Percentiles rank a stretch among this genome's conserved stretches.
Conservation (phyloP, 2,888 invertebrate species). For the Elegia similella region DNA sequence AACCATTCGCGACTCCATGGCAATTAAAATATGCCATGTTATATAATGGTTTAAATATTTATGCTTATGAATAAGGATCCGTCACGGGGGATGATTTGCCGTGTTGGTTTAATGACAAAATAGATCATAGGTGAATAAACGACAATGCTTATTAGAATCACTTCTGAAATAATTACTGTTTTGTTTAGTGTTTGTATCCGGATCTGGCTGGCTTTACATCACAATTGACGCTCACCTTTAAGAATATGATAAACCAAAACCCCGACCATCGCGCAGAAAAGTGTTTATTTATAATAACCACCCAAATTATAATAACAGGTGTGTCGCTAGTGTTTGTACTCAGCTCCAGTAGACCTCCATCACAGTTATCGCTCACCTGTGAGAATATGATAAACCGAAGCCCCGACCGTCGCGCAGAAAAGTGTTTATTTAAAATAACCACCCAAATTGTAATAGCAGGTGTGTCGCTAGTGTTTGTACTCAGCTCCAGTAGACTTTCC, state of each 20-base stretch:
- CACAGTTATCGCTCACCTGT: constrained; percentile 66
- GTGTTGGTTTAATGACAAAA: too few relatives aligned
- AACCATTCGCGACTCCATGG: too few relatives aligned
- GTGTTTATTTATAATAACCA: not conserved
- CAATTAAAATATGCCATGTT: too few relatives aligned
- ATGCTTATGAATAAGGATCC: too few relatives aligned
- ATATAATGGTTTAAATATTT: too few relatives aligned
- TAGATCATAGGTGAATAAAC: too few relatives aligned
- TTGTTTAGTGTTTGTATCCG: too few relatives aligned
- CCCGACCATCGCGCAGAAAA: constrained; percentile 36
- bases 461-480: constrained; percentile 33
- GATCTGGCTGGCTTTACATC: too few relatives aligned
- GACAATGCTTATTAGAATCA: too few relatives aligned
- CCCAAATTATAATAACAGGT: constrained; percentile 24
- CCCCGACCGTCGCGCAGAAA: constrained; percentile 37
- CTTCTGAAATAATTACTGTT: too few relatives aligned
- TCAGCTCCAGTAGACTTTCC: constrained; percentile 53
- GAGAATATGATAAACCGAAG: constrained; percentile 67
- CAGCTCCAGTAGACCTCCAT: constrained; percentile 58
- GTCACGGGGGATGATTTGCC: too few relatives aligned
- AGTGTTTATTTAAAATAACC: not conserved
- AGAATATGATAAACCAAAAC: constrained; percentile 67
- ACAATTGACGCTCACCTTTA: constrained; percentile 65
- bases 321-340: constrained; percentile 33
- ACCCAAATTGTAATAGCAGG: constrained; percentile 24